Base-by-base conservation (phyloP, 2,113 vertebrate species). In the Lasiurus cinereus region DNA sequence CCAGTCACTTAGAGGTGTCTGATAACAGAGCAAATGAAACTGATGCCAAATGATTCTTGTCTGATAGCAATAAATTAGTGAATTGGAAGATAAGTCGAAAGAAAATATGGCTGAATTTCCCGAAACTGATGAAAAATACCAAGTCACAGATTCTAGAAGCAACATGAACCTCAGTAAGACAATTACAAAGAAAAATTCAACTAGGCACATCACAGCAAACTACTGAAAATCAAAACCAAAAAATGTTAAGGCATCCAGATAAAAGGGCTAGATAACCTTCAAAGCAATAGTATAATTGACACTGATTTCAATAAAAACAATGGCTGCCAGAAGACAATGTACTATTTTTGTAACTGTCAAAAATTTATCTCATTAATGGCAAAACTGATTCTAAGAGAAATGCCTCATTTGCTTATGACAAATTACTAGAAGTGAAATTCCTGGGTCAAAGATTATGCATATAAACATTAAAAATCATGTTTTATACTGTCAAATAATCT, bases 111-210 rank as follows among this genome's bases (percentile, higher is more conserved):
- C n/a, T 52, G 27, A 91, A 66, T n/a, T 76, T 84, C 70, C 79
- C 79, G 62, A 64, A 66, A 91, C 18, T 76, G 70, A 84, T 66
- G 43, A 52, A 76, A 73, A 91, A 74, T 48, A 76, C 46, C 24
- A 73, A 83, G 67, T 62, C 67, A 50, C 31, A 50, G 67, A 56
- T 73, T 83, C 69, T 31, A 50, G 69, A 56, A 73, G 43, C 24
- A 22, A 39, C 54, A 56, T 33, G 48, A 85, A 84, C 29, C 48
- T 72, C 36, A 54, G 31, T 73, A 78, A 56, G 62, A 54, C 48
- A 62, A 48, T 48, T 70, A 80, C 50, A 86, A 93, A 62, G 64
- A 83, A 90, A 85, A 78, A 36, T 36, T 59, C 50, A n/a, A 69
- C 39, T 62, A 78, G 8, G 27, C 62, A 84, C 14, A 52, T 31